Conservation (phyloP, 2,113 vertebrate species). For the Mesitornis unicolor region DNA sequence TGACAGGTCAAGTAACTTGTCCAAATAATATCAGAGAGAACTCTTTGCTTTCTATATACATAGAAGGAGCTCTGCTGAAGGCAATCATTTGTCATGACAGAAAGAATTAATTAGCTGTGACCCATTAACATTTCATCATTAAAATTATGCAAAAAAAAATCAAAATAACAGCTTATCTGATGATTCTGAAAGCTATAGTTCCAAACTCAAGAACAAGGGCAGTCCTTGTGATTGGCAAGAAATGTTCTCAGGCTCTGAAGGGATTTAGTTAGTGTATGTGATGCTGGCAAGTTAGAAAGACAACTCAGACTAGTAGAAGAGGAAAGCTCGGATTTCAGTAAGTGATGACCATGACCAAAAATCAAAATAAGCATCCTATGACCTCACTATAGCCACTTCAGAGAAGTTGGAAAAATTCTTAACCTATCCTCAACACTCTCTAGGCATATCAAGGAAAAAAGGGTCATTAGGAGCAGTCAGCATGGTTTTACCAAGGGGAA, state of each 20-base stretch:
- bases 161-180: not conserved
- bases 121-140: not conserved
- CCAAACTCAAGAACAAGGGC: not conserved
- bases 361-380: not conserved
- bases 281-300: not conserved
- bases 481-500: too few species aligned
- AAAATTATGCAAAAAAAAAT: not conserved
- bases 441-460: too few species aligned
- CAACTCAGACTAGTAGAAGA: not conserved
- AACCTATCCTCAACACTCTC: too few species aligned
- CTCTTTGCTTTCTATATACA: not conserved
- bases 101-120: constrained; percentile 21
- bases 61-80: not conserved
- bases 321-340: not conserved
- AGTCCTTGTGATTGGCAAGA: not conserved
- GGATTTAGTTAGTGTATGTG: not conserved
- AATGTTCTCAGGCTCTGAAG: not conserved
- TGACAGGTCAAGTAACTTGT: constrained; percentile 5
- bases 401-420: not conserved
- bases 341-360: not conserved
- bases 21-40: not conserved
- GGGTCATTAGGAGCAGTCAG: too few species aligned
- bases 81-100: not conserved
- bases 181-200: not conserved
- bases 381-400: not conserved